Evolutionary conservation across 37 sponge, comb jelly and placozoan genomes (phyloP), one percentile per base, ranked within the genome.

Genomic region (Axinella damicornis): DNA sequence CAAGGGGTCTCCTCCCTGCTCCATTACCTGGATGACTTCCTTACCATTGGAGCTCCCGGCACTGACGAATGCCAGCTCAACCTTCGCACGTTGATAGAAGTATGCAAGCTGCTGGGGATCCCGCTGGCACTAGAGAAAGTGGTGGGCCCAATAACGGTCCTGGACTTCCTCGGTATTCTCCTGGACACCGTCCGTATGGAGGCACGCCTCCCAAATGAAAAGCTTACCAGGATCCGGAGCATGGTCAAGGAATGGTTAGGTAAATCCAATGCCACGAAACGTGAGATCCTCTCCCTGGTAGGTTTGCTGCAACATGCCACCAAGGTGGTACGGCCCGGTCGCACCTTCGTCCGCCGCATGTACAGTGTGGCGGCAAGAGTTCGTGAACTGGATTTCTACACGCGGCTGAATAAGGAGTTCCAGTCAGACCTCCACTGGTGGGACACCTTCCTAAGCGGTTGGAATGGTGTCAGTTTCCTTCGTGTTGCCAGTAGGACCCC

Each of bases 381-480:
- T 1, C 31, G 6, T 15, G 85, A 84, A 38, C n/a, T 53, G 32
- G 66, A 85, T 41, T 57, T 59, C 54, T 53, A n/a, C 57, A 32
- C 57, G 31, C 77, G 71, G 14, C 78, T 77, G 61, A 85, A 85
- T 60, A 77, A 35, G 59, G 77, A 69, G 16, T 76, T 77, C 78
- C 60, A 71, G 30, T 76, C 86, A 21, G 86, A 85, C 60, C 62
- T 85, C 2, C 53, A 57, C n/a, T 85, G 89, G 89, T 88, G 89
- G 89, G 1, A 37, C 24, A n/a, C 27, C 2, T 74, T 88, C 46
- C 63, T 76, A 30, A 14, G 19, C 9, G 17, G 5, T 18, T 88
- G 78, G 89, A 75, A 82, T 65, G 83, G 89, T 12, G 38, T 56
- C 60, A 39, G 46, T 24, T 41, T 73, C 54, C 33, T 81, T 5